Base-by-base conservation (phyloP, 2,888 invertebrate species). In the Apodemia hepburni region DNA sequence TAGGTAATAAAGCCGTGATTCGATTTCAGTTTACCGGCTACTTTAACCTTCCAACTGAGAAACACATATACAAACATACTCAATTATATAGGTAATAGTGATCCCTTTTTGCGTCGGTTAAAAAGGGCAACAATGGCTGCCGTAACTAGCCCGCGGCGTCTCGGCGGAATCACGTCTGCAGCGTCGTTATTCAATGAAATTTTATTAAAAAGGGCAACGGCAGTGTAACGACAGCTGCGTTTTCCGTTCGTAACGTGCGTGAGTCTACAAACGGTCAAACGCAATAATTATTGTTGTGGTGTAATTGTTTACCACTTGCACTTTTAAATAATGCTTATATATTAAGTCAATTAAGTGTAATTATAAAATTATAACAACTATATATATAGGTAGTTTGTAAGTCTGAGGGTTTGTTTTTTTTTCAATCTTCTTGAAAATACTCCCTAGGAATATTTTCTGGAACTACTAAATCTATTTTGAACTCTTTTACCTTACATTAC, bases 161-260 rank as follows among this genome's bases (percentile, higher is more conserved):
- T 35, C 17, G 62, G 35, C 33, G 49, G 58, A 60, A 58, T 51
- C 4, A 58, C 63, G 61, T 61, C 61, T 61, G 62, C 60, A 54
- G 60, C 47, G 71, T 72, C 67, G 70, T 75, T 74, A 73, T 60
- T 42, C 45, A 80, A 80, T 79, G 69, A 75, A 75, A 72, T 76
- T 76, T 74, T 74, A 75, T 78, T 79, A 74, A 78, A 75, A 80
- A 79, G 79, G 78, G 79, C 70, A 62, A 62, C 64, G 61, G 42
- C 58, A 38, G 27, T 22, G 59, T 9, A 51, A 47, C 65, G 70
- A 66, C 75, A 77, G 76, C 75, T 77, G 76, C 71, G 66, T 64
- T 66, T 68, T 72, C 71, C 78, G 78, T 75, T 75, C 66, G 54
- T 60, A 65, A 64, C 61, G 64, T 66, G 69, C 71, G 69, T 73